These are phyloP conservation scores for Embiotoca jacksoni DNA, from an alignment of 2,113 vertebrate genomes.

Conservation along the genomic window DNA sequence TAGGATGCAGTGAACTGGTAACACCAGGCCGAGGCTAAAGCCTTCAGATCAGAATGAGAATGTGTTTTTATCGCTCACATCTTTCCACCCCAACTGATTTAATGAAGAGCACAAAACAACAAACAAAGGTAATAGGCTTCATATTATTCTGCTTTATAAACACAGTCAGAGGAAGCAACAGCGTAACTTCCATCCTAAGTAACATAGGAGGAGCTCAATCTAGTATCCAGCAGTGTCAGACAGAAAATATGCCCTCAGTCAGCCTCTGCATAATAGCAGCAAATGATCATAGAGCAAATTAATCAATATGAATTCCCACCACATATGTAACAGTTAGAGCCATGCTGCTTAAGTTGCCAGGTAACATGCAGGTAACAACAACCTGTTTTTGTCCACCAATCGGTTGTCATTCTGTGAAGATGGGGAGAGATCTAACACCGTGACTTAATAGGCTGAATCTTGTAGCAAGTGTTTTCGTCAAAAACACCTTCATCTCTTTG, in stretches of 20 bases:
- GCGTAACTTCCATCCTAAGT: slow-evolving; percentile 27
- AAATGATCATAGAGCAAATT: slow-evolving; percentile 16
- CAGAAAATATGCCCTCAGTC: slow-evolving; percentile 14
- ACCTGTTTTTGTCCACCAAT: neutral
- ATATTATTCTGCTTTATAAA: neutral
- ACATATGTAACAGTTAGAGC: neutral
- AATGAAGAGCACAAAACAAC: neutral
- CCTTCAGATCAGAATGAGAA: neutral
- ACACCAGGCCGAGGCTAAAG: too few species aligned
- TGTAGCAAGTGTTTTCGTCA: slow-evolving; percentile 1
- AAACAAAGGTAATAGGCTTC: neutral
- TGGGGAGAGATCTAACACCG: slow-evolving; percentile 22
- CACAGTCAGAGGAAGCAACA: slow-evolving; percentile 1
- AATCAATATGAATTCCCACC: slow-evolving; percentile 5
- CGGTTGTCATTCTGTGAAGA: slow-evolving; percentile 7
- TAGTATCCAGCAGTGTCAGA: neutral
- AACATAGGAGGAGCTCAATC: slow-evolving; percentile 20
- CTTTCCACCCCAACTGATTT: neutral
- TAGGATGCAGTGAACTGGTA: too few species aligned
- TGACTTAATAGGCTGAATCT: slow-evolving; percentile 26
- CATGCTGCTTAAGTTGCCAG: slow-evolving; percentile 9
- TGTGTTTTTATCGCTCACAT: neutral
- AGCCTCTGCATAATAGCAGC: neutral
- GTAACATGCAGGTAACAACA: slow-evolving; percentile 34
- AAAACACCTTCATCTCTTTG: slow-evolving; percentile 37